Evolutionary conservation across 2,888 invertebrate genomes (phyloP).

Genomic region (Acronicta aceris): DNA sequence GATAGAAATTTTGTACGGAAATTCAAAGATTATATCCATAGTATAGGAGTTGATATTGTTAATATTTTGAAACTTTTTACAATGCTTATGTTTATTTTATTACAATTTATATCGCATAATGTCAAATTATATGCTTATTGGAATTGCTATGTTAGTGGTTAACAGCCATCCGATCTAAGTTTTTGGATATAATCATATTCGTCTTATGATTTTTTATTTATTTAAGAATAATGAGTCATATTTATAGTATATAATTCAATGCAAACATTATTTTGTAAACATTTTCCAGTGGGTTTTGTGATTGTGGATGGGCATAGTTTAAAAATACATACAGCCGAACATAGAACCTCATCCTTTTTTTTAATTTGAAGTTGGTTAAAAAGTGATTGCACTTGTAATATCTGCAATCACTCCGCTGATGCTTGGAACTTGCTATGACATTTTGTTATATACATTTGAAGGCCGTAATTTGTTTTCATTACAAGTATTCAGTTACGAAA

Average conservation of each 20-base stretch:
- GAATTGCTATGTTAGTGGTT: constrained; percentile 58
- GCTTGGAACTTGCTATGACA: constrained; percentile 54
- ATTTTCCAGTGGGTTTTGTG: constrained; percentile 48
- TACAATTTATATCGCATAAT: constrained; percentile 43
- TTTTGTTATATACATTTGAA: constrained; percentile 36
- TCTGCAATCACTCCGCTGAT: constrained; percentile 65
- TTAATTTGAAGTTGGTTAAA: too few species aligned
- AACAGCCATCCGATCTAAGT: constrained; percentile 33
- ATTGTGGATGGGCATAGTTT: constrained; percentile 52
- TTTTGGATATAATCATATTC: constrained; percentile 49
- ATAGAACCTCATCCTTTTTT: too few species aligned
- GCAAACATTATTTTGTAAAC: constrained; percentile 56
- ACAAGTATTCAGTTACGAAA: constrained; percentile 48
- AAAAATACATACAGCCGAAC: too few species aligned
- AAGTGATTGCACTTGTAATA: constrained; percentile 70
- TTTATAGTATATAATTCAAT: constrained; percentile 51
- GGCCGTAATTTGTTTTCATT: constrained; percentile 42
- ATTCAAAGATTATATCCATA: constrained; percentile 67
- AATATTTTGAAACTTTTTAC: constrained; percentile 68
- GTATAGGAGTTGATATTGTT: constrained; percentile 64
- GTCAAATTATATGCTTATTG: constrained; percentile 54
- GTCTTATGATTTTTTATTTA: constrained; percentile 50
- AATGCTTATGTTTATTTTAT: constrained; percentile 57
- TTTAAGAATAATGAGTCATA: constrained; percentile 34
- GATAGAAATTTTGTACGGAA: constrained; percentile 76